Conservation (phyloP, 2,888 invertebrate species). For the Halictus quadricinctus region DNA sequence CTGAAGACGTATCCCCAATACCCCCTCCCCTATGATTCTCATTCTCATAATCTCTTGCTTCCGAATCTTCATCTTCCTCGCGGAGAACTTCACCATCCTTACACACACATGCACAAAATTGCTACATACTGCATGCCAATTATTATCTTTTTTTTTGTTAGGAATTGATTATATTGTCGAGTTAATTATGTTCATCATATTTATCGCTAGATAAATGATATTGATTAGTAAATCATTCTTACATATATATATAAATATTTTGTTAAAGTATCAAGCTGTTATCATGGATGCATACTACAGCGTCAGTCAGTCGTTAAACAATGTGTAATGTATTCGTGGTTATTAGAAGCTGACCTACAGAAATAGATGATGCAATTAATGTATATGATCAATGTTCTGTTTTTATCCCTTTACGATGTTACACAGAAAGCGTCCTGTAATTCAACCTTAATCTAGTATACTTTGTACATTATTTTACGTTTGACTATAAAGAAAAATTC, state of each 20-base stretch:
- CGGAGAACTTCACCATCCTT: constrained; percentile 82
- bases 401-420: constrained; percentile 1
- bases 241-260: not conserved
- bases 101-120: constrained; percentile 81
- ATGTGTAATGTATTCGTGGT: not conserved
- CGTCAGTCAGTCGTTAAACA: not conserved
- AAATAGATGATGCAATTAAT: constrained; percentile 8
- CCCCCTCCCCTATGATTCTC: constrained; percentile 76
- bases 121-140: constrained; percentile 79
- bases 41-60: constrained; percentile 78
- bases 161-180: constrained; percentile 36
- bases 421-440: constrained; percentile 9
- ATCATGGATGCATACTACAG: constrained; percentile 16
- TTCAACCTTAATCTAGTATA: constrained; percentile 3
- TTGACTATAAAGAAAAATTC: not conserved
- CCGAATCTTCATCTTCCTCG: constrained; percentile 83
- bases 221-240: constrained; percentile 22
- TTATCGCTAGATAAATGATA: constrained; percentile 8
- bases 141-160: constrained; percentile 59
- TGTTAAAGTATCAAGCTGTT: constrained; percentile 2
- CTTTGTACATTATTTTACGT: not conserved
- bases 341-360: constrained; percentile 16
- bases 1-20: constrained; percentile 76
- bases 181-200: constrained; percentile 40
- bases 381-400: not conserved